phyloP scores from a whole-genome alignment of 2,797 vertebrate genomes.

The Eulemur coronatus region DNA sequence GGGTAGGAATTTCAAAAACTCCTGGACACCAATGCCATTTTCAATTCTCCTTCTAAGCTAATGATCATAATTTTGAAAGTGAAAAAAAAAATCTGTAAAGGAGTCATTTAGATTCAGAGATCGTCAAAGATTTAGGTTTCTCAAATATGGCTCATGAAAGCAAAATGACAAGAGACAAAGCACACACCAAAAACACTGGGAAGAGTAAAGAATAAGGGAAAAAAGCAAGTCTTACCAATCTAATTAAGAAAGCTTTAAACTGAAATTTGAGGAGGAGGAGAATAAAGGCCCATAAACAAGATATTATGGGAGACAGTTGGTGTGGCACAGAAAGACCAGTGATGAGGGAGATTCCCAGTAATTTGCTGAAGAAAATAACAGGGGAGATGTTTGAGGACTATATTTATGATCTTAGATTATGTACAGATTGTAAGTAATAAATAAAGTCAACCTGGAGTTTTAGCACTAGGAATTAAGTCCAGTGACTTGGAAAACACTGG shows the following conservation, averaged over 20 bases:
- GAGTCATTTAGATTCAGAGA: not conserved
- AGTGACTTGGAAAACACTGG: not conserved
- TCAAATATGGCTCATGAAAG: constrained; percentile 11
- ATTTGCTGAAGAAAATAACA: constrained; percentile 63
- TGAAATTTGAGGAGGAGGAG: constrained; percentile 37
- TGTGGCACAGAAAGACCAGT: not conserved
- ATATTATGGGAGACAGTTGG: not conserved
- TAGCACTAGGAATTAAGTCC: constrained; percentile 17
- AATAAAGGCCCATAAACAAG: constrained; percentile 12
- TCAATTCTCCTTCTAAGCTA: not conserved
- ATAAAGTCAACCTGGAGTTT: constrained; percentile 49
- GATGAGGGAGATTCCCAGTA: not conserved
- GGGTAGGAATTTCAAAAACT: constrained; percentile 24
- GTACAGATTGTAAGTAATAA: constrained; percentile 54
- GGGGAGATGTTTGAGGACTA: constrained; percentile 25
- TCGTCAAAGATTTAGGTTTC: not conserved
- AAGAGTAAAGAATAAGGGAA: constrained; percentile 27
- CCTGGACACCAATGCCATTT: not conserved
- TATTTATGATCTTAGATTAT: constrained; percentile 58
- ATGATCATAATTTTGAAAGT: constrained; percentile 35
- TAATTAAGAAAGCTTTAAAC: constrained; percentile 43
- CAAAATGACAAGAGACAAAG: not conserved
- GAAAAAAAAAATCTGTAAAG: not conserved
- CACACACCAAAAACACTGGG: not conserved
- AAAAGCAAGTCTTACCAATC: not conserved